These are phyloP conservation scores for Willowsia nigromaculata DNA, from an alignment of 2,888 invertebrate genomes.

Conservation along the genomic window DNA sequence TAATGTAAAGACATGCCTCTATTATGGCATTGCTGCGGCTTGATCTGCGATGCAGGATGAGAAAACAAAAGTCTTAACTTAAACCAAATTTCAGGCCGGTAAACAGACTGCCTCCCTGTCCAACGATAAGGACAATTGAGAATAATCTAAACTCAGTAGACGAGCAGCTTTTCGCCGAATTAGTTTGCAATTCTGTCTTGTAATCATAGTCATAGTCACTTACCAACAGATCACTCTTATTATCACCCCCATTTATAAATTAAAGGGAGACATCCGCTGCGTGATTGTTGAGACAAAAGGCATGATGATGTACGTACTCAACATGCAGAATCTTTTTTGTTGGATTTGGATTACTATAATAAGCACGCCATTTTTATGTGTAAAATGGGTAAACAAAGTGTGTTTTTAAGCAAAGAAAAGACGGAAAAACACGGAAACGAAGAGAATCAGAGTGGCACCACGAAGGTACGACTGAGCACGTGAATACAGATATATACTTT, in stretches of 20 bases:
- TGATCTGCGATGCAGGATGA: too few species aligned
- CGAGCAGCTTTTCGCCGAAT: slow-evolving; percentile 31
- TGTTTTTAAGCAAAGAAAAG: slow-evolving; percentile 23
- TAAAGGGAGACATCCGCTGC: background rate
- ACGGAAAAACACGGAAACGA: slow-evolving; percentile 63
- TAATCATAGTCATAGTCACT: slow-evolving; percentile 33
- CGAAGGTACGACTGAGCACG: slow-evolving; percentile 49
- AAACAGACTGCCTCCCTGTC: too few species aligned
- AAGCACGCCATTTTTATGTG: background rate
- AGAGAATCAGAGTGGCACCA: slow-evolving; percentile 65
- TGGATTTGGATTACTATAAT: background rate
- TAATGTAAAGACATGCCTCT: background rate
- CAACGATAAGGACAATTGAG: background rate
- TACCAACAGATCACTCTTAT: background rate
- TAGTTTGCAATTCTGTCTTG: slow-evolving; percentile 26
- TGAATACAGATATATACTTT: slow-evolving; percentile 55
- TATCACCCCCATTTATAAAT: background rate
- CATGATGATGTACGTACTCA: background rate
- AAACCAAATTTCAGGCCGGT: too few species aligned
- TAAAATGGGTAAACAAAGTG: slow-evolving; percentile 29
- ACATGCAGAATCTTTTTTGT: background rate
- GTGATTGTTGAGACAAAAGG: slow-evolving; percentile 11
- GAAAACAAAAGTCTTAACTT: too few species aligned
- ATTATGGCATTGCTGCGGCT: too few species aligned
- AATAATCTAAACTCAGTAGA: background rate